Evolutionary conservation across 2,797 vertebrate species (phyloP).

Genomic region (Uromys caudimaculatus): DNA sequence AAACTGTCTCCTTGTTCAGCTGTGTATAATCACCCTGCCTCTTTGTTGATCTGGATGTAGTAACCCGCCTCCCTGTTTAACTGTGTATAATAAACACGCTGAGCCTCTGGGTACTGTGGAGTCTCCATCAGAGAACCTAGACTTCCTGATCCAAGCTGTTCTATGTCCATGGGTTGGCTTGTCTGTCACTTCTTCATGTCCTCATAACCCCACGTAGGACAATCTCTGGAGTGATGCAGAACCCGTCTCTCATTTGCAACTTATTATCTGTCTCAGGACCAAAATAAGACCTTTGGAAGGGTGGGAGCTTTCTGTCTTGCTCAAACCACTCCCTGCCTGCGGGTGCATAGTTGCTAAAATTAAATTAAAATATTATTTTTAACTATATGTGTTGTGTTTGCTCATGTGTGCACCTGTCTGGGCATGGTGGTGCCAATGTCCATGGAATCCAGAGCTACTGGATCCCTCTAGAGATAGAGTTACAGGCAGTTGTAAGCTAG

Average conservation of each 20-base stretch:
- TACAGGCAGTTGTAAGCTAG: not conserved
- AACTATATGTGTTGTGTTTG: not conserved
- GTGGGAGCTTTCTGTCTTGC: not conserved
- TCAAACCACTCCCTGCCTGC: not conserved
- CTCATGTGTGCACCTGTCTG: not conserved
- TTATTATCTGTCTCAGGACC: not conserved
- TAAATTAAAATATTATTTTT: not conserved
- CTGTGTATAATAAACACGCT: not conserved
- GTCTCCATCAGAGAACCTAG: not conserved
- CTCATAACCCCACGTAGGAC: not conserved
- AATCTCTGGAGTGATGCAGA: not conserved
- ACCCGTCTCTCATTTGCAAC: not conserved
- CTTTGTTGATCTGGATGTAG: not conserved
- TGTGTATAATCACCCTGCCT: not conserved
- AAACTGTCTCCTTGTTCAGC: not conserved
- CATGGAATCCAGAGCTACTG: not conserved
- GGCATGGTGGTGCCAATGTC: too few relatives aligned
- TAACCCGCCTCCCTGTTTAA: not conserved
- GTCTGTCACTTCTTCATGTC: not conserved
- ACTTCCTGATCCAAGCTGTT: not conserved
- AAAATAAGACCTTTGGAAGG: not conserved
- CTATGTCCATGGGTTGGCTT: not conserved
- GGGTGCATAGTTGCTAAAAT: not conserved
- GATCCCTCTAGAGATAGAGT: not conserved
- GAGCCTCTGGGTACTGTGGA: not conserved